These are phyloP conservation scores for Mystacornis crossleyi DNA, from an alignment of 2,113 vertebrate genomes.

Conservation along the genomic window DNA sequence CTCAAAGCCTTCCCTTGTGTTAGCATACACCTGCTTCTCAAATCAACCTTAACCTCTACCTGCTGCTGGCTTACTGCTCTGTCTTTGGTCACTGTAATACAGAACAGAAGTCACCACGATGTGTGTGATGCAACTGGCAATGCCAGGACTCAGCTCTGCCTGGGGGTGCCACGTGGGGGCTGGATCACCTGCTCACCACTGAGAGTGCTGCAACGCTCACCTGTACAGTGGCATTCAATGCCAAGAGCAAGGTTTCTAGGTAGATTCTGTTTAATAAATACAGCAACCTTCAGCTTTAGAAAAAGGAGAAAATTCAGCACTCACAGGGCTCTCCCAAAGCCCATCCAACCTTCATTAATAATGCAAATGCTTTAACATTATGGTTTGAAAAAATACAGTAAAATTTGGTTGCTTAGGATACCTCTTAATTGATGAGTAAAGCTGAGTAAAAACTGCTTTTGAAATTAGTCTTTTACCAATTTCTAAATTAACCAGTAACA, in stretches of 20 bases:
- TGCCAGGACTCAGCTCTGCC: neutral
- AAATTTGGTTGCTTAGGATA: neutral
- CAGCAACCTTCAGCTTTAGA: neutral
- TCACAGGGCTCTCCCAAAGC: neutral
- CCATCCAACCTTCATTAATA: neutral
- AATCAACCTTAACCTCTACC: neutral
- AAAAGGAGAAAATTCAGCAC: neutral
- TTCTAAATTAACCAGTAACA: neutral
- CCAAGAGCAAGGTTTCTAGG: neutral
- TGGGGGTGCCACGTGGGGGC: rapidly evolving
- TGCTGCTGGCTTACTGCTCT: neutral
- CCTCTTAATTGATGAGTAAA: neutral
- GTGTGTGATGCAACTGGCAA: rapidly evolving
- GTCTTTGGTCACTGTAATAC: neutral
- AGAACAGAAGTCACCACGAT: neutral
- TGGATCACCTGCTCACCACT: neutral
- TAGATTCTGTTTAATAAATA: neutral
- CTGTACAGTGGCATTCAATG: neutral
- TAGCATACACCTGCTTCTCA: neutral
- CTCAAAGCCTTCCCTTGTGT: neutral
- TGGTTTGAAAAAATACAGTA: neutral
- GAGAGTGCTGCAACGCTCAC: rapidly evolving
- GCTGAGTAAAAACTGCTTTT: neutral
- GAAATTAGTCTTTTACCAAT: neutral
- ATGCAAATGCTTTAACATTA: neutral